Percentiles rank a stretch among this genome's conserved stretches.
These are phyloP conservation scores for Oncorhynchus masou DNA, from an alignment of 2,113 vertebrate species.

Conservation along the genomic window DNA sequence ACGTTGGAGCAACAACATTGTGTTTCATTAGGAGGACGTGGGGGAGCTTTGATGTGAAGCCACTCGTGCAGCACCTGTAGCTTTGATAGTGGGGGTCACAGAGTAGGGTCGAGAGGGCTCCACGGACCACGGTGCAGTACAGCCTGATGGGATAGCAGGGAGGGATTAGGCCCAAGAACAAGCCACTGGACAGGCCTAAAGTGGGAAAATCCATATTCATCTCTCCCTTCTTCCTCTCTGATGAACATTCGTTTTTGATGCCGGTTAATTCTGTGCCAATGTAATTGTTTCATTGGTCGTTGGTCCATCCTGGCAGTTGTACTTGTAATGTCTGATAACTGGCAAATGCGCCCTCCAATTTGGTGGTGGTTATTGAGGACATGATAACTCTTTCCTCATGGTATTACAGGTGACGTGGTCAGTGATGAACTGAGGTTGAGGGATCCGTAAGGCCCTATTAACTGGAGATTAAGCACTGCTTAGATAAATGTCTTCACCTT, in stretches of 20 bases:
- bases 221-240: background rate
- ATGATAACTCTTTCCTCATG: conserved; percentile 28
- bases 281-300: too few species aligned
- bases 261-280: too few species aligned
- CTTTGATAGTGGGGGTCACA: conserved; percentile 83
- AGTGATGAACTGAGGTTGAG: conserved; percentile 34
- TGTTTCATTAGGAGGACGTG: conserved; percentile 76
- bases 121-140: background rate
- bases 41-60: conserved; percentile 85
- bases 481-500: conserved; percentile 38
- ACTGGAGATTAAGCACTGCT: conserved; percentile 35
- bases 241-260: too few species aligned
- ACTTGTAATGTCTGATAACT: too few species aligned
- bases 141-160: conserved; percentile 21
- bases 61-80: conserved; percentile 80
- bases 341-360: too few species aligned
- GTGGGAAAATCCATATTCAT: conserved; percentile 65
- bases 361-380: background rate
- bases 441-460: conserved; percentile 33
- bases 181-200: conserved; percentile 34
- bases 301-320: too few species aligned
- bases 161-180: conserved; percentile 41
- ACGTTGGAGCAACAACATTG: conserved; percentile 73
- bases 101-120: conserved; percentile 44
- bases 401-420: conserved; percentile 26